Conservation (phyloP, 2,888 invertebrate species). For the Drosophila mettleri region DNA sequence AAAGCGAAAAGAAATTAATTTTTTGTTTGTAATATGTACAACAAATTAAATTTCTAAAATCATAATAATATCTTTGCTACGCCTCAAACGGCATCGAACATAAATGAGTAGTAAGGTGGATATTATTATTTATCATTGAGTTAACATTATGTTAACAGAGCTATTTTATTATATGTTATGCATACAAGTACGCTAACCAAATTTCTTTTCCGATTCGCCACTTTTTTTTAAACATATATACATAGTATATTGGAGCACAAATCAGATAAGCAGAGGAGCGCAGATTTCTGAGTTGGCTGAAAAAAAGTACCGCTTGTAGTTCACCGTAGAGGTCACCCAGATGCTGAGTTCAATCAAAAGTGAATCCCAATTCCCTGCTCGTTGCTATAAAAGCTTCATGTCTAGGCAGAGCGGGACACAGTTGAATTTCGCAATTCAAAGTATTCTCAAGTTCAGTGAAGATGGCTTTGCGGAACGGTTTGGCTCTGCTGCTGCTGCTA, state of each 20-base stretch:
- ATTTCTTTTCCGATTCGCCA: too few species aligned
- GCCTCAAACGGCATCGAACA: too few species aligned
- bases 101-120: too few species aligned
- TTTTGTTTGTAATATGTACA: too few species aligned
- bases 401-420: neutral
- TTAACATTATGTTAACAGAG: too few species aligned
- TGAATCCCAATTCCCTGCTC: conserved; percentile 8
- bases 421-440: conserved; percentile 25
- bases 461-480: conserved; percentile 49
- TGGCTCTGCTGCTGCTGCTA: conserved; percentile 41
- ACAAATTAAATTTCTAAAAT: too few species aligned
- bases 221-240: too few species aligned
- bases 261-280: conserved; percentile 3
- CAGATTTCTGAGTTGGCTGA: neutral
- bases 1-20: too few species aligned
- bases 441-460: neutral
- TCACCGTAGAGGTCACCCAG: neutral
- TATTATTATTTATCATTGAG: too few species aligned
- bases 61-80: too few species aligned
- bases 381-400: conserved; percentile 30
- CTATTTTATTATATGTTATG: too few species aligned
- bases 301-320: conserved; percentile 12
- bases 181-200: too few species aligned
- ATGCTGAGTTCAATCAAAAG: neutral
- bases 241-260: neutral